Percentiles rank a stretch among this genome's conserved stretches.
phyloP scores from a whole-genome alignment of 1,140 invertebrate species.

The Trichonephila clavata region DNA sequence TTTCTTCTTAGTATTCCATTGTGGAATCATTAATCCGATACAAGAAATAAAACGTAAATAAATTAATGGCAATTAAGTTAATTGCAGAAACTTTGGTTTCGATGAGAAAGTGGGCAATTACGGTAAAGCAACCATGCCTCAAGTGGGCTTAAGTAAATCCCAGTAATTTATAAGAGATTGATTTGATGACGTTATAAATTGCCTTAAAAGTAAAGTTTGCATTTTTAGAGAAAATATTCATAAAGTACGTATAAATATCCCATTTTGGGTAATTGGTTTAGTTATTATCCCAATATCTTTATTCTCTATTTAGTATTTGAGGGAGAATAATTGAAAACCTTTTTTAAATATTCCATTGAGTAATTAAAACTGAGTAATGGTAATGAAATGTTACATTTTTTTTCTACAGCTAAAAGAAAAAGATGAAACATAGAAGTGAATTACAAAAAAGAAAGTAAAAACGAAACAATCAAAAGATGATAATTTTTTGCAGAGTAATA shows the following conservation, averaged over 20 bases:
- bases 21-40: constrained; percentile 11
- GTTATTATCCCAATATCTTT: too few species aligned
- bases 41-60: constrained; percentile 5
- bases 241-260: not conserved
- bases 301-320: too few species aligned
- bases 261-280: not conserved
- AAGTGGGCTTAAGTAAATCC: constrained; percentile 17
- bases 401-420: too few species aligned
- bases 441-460: too few species aligned
- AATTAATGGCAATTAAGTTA: constrained; percentile 23
- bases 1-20: constrained; percentile 1
- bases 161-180: constrained; percentile 4
- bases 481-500: too few species aligned
- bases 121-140: not conserved
- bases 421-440: too few species aligned
- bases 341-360: too few species aligned
- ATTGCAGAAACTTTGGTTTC: constrained; percentile 1
- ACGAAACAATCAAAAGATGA: too few species aligned
- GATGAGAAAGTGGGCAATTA: not conserved
- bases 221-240: not conserved
- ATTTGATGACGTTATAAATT: not conserved
- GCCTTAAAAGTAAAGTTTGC: not conserved
- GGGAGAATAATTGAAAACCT: too few species aligned
- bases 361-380: too few species aligned
- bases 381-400: too few species aligned